phyloP scores from a whole-genome alignment of 1,140 invertebrate species.

The Arctopsyche grandis region DNA sequence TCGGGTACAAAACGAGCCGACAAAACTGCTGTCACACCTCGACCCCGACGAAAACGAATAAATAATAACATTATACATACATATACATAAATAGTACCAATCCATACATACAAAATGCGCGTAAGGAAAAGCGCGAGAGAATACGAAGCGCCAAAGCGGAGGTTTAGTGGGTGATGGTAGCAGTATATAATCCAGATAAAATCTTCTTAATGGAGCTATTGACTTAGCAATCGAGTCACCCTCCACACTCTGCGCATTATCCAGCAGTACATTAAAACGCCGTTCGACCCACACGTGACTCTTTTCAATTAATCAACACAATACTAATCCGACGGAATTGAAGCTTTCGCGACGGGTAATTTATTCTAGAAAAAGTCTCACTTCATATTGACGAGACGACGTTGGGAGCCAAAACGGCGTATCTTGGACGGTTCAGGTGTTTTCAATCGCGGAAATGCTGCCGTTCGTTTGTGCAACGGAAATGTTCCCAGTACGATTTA shows the following conservation, averaged over 20 bases:
- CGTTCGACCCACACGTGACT: neutral
- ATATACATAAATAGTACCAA: no score
- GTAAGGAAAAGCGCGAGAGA: neutral
- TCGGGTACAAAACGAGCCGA: neutral
- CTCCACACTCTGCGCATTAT: neutral
- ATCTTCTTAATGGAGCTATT: conserved; percentile 3
- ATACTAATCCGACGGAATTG: neutral
- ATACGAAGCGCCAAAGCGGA: no score
- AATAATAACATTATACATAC: no score
- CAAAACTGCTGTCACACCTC: conserved; percentile 2
- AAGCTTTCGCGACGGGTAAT: neutral
- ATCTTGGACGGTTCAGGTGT: conserved; percentile 33
- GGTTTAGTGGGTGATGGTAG: neutral
- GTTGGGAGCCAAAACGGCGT: neutral
- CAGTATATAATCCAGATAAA: neutral
- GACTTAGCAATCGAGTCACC: neutral
- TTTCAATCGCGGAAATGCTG: conserved; percentile 24
- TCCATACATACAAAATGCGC: neutral
- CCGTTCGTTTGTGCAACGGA: neutral
- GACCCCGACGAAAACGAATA: no score
- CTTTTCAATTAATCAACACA: neutral
- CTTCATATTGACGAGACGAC: neutral
- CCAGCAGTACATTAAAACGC: neutral
- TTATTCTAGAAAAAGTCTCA: neutral
- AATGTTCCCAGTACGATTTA: conserved; percentile 14